Percentiles rank a stretch among this genome's conserved stretches.
phyloP scores from a whole-genome alignment of 1,140 invertebrate genomes.

The Hylaeus anthracinus region DNA sequence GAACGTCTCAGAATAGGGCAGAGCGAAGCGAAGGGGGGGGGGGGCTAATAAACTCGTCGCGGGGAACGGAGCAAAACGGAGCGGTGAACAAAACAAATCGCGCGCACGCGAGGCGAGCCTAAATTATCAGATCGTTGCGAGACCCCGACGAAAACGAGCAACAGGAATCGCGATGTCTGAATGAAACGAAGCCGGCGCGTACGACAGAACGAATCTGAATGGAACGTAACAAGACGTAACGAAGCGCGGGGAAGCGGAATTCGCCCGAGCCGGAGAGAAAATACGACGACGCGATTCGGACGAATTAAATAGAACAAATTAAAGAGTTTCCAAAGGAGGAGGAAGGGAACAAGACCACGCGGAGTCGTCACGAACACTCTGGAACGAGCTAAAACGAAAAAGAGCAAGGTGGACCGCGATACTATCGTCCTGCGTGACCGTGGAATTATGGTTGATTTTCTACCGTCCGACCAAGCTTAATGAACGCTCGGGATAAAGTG shows the following conservation, averaged over 20 bases:
- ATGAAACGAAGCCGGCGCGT: slow-evolving; percentile 15
- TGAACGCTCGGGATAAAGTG: too few relatives aligned
- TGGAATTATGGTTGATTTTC: too few relatives aligned
- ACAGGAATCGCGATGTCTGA: not conserved
- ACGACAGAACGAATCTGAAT: slow-evolving; percentile 31
- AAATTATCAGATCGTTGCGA: slow-evolving; percentile 31
- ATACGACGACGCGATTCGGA: not conserved
- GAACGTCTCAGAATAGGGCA: not conserved
- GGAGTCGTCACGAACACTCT: too few relatives aligned
- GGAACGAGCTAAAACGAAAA: not conserved
- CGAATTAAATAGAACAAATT: slow-evolving; percentile 1
- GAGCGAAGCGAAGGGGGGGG: not conserved
- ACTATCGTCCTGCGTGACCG: too few relatives aligned
- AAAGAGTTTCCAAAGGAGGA: not conserved
- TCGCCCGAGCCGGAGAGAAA: not conserved
- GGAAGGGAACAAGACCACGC: not conserved
- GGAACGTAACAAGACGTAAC: slow-evolving; percentile 27
- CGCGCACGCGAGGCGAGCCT: slow-evolving; percentile 1
- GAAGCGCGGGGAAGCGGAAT: not conserved
- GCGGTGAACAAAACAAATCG: slow-evolving; percentile 21
- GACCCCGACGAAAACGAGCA: slow-evolving; percentile 5
- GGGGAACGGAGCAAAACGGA: not conserved
- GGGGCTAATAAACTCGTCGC: slow-evolving; percentile 4
- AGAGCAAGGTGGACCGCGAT: slow-evolving; percentile 10
- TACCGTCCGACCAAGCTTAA: too few relatives aligned